Conservation (phyloP, 2,797 vertebrate species). For the Sebastes iracundus region DNA sequence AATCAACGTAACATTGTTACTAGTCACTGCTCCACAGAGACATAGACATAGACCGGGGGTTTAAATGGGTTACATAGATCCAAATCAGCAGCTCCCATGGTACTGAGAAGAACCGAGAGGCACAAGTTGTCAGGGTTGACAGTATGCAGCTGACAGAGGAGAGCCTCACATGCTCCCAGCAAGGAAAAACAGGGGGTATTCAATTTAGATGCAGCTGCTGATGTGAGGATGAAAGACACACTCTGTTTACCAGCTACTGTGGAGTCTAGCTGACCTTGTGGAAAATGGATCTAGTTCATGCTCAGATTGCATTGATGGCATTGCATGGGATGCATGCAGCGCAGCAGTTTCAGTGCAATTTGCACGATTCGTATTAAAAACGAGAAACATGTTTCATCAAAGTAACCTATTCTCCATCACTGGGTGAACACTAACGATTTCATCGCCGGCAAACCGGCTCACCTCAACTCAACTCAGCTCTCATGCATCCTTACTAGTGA, state of each 20-base stretch:
- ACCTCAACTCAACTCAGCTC: not conserved
- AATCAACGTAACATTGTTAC: not conserved
- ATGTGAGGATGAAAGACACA: conserved; percentile 1
- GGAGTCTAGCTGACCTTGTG: not conserved
- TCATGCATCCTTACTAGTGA: not conserved
- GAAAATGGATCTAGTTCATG: not conserved
- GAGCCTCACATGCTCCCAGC: conserved; percentile 16
- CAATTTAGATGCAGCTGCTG: conserved; percentile 23
- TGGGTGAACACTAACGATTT: not conserved
- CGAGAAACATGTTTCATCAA: not conserved
- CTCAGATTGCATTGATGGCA: not conserved
- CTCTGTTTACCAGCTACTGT: not conserved
- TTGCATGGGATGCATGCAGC: not conserved
- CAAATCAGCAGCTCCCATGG: conserved; percentile 14
- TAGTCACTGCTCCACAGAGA: not conserved
- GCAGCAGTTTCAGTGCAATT: not conserved
- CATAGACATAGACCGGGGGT: not conserved
- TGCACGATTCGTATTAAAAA: not conserved
- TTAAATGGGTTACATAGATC: conserved; percentile 44
- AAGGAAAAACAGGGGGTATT: conserved; percentile 1
- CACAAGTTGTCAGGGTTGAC: conserved; percentile 22
- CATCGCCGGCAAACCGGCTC: not conserved
- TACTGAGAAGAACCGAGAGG: not conserved
- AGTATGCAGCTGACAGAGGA: conserved; percentile 17
- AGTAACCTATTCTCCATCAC: not conserved